Evolutionary conservation across 92 coral and sea anemone genomes (phyloP), one percentile per base, ranked within the genome.

Genomic region (Virgularia gustaviana): DNA sequence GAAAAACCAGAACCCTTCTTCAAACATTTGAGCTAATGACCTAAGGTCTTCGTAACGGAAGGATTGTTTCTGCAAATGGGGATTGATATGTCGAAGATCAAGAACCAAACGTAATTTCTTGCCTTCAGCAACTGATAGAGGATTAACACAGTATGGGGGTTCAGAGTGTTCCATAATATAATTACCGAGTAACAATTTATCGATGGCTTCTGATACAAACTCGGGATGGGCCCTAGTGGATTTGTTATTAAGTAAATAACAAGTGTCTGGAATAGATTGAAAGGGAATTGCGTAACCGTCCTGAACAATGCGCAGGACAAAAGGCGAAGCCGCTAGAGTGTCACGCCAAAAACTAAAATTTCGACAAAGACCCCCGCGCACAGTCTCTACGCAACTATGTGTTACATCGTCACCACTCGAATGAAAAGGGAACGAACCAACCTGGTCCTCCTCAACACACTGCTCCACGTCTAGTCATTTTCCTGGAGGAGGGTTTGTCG

Each of bases 61-160:
- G 19, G 38, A 36, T 5, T 42, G 19, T 2, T 16, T 16, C n/a
- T 60, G 11, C 2, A 82, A 0, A 70, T 68, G 63, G 33, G 34
- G 55, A 36, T 83, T 83, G 25, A 72, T 76, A 63, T 71, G 45
- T 18, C 67, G 71, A 49, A 78, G 72, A 73, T 83, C 81, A 12
- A 65, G 55, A 31, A 82, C 74, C 32, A 82, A 76, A 27, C 73
- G 33, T 23, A 65, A 38, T 9, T 82, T 60, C 36, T 78, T 77
- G 3, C 79, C 87, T 45, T 61, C 74, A 10, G 61, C 87, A 0
- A 83, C 77, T 16, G 83, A 25, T 36, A 83, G 76, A 9, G 87
- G 87, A 44, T 83, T 78, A 3, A 72, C 72, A 58, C 64, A 74
- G 43, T 78, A 61, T 27, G 83, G 87, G 5, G 77, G 55, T 0